Base-by-base conservation (phyloP, 2,113 vertebrate genomes). In the Sinocyclocheilus rhinocerous region DNA sequence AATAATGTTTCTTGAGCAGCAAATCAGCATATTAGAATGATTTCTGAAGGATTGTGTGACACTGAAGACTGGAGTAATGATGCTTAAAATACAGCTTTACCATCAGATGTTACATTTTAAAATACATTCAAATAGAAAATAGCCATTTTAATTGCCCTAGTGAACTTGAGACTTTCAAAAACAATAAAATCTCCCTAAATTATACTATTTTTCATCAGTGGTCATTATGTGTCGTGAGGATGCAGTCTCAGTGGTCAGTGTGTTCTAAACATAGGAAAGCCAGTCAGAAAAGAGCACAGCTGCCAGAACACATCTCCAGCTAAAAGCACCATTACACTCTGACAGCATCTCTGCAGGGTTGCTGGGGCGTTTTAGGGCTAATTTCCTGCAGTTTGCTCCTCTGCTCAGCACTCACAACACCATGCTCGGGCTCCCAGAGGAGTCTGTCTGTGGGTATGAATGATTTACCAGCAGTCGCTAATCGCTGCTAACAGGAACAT, bases 401-500 rank as follows among this genome's bases (percentile, higher is more conserved):
- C 29, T n/a, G 20, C 20, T 61, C 57, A n/a, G 57, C 76, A 78
- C 48, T 78, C 29, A 29, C 29, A 39, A 57, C 18, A 22, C 26
- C 29, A 33, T 39, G 76, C 52, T 78, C 26, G 10, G 84, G 48
- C 26, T 50, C n/a, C 69, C 22, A 8, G 11, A 63, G 69, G 76
- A 85, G 29, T 63, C 57, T 39, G 67, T 76, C n/a, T 2, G 55
- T 29, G 3, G 39, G 42, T 72, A 84, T 87, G 42, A 87, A 87
- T 76, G 76, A 87, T 87, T 87, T 52, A 87, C 69, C 22, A 84
- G 87, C 57, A n/a, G n/a, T 18, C 16, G 52, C 52, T 81, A 86
- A 81, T 80, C 20, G 67, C 75, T 84, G 76, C 82, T 81, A 87
- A 84, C 83, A 26, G 42, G 45, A 61, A 36, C 57, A 6, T 36